Percentiles rank a stretch among this genome's conserved stretches.
These are phyloP conservation scores for Drosophila rufa DNA, from an alignment of 1,140 invertebrate species.

Conservation along the genomic window DNA sequence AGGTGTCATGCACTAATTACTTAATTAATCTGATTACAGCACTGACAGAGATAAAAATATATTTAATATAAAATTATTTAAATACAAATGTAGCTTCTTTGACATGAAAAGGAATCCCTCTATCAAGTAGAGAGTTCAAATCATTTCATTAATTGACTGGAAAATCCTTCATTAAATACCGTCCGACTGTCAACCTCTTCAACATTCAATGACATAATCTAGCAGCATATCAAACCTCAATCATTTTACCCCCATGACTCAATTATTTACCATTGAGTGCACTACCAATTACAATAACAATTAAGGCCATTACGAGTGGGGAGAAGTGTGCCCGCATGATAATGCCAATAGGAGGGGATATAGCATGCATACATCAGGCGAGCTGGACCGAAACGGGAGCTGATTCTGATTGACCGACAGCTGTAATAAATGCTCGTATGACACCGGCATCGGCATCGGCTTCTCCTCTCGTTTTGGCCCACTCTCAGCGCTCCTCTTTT, in stretches of 20 bases:
- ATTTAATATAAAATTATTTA: conserved; percentile 2
- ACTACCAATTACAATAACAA: conserved; percentile 69
- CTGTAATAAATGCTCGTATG: conserved; percentile 34
- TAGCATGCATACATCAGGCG: background rate
- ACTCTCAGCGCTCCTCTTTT: conserved; percentile 19
- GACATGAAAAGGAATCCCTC: too few relatives aligned
- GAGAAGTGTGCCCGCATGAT: conserved; percentile 48
- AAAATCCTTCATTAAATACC: background rate
- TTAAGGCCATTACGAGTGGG: conserved; percentile 41
- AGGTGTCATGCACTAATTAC: background rate
- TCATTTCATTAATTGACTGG: background rate
- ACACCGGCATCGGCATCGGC: background rate
- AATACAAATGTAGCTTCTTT: background rate
- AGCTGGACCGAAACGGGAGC: conserved; percentile 34
- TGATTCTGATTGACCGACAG: conserved; percentile 48
- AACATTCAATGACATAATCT: conserved; percentile 44
- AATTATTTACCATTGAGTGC: conserved; percentile 69
- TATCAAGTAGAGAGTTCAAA: background rate
- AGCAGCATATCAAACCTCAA: conserved; percentile 43
- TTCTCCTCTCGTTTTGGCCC: background rate
- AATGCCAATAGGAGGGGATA: conserved; percentile 16
- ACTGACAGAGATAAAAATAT: background rate
- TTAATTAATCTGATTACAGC: conserved; percentile 6
- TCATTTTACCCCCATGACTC: conserved; percentile 38
- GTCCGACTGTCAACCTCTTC: conserved; percentile 11